Evolutionary conservation across 2,113 vertebrate species (phyloP).

Genomic region (Mirounga angustirostris): DNA sequence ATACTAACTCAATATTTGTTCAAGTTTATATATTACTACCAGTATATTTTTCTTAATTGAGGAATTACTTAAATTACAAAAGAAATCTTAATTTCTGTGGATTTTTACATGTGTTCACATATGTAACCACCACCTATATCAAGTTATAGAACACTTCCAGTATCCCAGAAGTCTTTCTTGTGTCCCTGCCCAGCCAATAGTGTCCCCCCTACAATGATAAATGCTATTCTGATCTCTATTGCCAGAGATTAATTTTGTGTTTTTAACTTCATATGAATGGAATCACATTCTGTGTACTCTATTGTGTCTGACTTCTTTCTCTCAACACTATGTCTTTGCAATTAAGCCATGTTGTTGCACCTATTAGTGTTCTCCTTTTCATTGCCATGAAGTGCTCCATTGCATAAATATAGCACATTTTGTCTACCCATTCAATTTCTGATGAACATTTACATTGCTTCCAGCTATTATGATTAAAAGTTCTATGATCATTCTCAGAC

Average conservation of each 20-base stretch:
- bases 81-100: neutral
- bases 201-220: neutral
- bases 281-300: neutral
- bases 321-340: neutral
- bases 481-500: neutral
- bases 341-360: neutral
- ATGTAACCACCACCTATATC: neutral
- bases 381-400: neutral
- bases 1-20: constrained; percentile 31
- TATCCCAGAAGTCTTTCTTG: neutral
- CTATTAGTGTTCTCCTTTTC: neutral
- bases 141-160: neutral
- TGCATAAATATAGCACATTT: neutral
- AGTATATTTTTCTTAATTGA: constrained; percentile 27
- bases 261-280: neutral
- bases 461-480: neutral
- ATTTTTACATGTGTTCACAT: neutral
- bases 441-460: neutral
- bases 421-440: neutral
- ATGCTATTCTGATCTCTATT: neutral
- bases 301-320: neutral
- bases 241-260: neutral
- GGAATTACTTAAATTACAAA: constrained; percentile 19
- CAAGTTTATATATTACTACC: neutral
- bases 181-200: neutral